Evolutionary conservation across 2,113 vertebrate species (phyloP).

Genomic region (Merops nubicus): DNA sequence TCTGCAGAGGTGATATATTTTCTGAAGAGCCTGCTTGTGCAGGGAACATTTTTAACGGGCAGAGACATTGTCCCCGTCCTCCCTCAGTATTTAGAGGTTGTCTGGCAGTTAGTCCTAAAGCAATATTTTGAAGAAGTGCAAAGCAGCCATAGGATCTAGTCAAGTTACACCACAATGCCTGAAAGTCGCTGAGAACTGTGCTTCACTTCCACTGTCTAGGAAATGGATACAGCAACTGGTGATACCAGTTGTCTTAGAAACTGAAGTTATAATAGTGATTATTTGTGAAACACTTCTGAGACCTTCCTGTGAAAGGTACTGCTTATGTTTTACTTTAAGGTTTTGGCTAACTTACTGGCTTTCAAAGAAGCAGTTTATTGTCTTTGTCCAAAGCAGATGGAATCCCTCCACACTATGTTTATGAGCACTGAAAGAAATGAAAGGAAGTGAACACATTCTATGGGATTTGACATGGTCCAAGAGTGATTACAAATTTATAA

Average conservation of each 20-base stretch:
- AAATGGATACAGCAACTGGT: not conserved
- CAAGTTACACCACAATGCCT: not conserved
- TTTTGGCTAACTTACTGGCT: not conserved
- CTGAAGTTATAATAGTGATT: not conserved
- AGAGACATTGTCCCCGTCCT: not conserved
- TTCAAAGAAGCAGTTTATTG: not conserved
- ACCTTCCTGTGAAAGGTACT: not conserved
- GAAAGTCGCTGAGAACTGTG: not conserved
- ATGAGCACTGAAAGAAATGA: not conserved
- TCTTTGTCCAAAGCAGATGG: constrained; percentile 7
- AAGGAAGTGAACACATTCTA: constrained; percentile 38
- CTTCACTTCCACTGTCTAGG: not conserved
- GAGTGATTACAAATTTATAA: constrained; percentile 68
- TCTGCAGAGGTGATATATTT: not conserved
- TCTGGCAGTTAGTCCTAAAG: not conserved
- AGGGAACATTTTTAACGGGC: not conserved
- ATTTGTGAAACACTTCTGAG: not conserved
- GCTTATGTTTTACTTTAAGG: not conserved
- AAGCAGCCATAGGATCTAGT: not conserved
- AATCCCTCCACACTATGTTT: not conserved
- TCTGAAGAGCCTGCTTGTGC: not conserved
- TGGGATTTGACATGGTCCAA: constrained; percentile 60
- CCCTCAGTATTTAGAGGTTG: not conserved
- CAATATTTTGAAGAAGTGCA: not conserved
- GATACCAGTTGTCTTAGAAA: not conserved